Evolutionary conservation across 2,797 vertebrate genomes (phyloP), one percentile per base, ranked within the genome.

Genomic region (Margarornis squamiger): DNA sequence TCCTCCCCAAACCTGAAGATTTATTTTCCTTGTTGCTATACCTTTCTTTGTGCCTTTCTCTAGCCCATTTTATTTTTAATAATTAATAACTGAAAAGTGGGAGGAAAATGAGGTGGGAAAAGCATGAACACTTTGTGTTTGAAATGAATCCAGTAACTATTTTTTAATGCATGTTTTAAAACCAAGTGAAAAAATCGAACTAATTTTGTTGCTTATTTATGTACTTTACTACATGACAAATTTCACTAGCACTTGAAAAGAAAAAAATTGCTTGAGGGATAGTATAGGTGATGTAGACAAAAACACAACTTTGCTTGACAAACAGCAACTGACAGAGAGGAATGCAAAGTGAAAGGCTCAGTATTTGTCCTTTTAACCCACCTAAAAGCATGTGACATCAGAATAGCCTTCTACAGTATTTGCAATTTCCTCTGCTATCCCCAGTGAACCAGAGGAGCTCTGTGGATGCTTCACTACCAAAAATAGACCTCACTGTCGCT

Each of bases 331-430:
- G 32, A 49, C 38, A 55, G 62, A 73, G 55, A 54, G 49, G 63
- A 81, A 78, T 71, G 15, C 45, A 39, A 81, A 85, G 29, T 32
- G 52, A 41, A 77, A 74, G 11, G 32, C 45, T 84, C 61, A 24
- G 13, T 84, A 59, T 85, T 92, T 87, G 88, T 57, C 71, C 62
- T 89, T 93, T 75, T 59, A 87, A 91, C 62, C 45, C 41, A 78
- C 54, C 29, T 52, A 63, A 92, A 87, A 68, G 30, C 75, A 49
- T 73, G 39, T 93, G 79, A 94, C 75, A 79, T 73, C 78, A 82
- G 59, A 90, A 70, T 6, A 68, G 77, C 75, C 59, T 90, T 78
- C 82, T 62, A 46, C 39, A 83, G 46, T 71, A 62, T 81, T 54
- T 88, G 63, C 48, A 45, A 14, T 91, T 95, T 94, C 91, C 91